These are phyloP conservation scores for Lamproptera curius DNA, from an alignment of 2,888 invertebrate genomes.

Conservation along the genomic window DNA sequence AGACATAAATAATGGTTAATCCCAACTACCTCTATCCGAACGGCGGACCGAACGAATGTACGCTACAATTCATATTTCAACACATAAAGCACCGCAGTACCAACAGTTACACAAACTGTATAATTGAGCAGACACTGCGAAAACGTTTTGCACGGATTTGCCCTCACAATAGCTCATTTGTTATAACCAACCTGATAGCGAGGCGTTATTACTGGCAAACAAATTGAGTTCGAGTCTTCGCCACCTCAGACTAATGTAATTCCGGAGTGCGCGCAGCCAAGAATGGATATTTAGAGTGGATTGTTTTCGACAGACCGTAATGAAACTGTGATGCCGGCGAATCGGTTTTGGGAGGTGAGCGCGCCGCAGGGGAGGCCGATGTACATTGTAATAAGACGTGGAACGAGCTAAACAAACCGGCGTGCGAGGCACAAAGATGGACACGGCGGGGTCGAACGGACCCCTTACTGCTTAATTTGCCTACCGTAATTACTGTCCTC, in stretches of 20 bases:
- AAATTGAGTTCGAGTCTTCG: constrained; percentile 78
- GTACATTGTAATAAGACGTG: constrained; percentile 76
- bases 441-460: constrained; percentile 57
- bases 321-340: constrained; percentile 75
- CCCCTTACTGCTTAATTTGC: constrained; percentile 79
- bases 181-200: constrained; percentile 73
- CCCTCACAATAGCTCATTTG: constrained; percentile 76
- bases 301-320: constrained; percentile 79
- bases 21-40: constrained; percentile 5
- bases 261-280: constrained; percentile 73
- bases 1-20: constrained; percentile 10
- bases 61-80: constrained; percentile 16
- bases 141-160: constrained; percentile 69
- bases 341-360: constrained; percentile 73
- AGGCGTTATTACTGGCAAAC: constrained; percentile 74
- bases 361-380: constrained; percentile 73
- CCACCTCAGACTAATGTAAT: constrained; percentile 79
- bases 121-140: constrained; percentile 63
- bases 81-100: constrained; percentile 15
- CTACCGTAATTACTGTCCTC: constrained; percentile 80
- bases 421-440: constrained; percentile 66
- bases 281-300: constrained; percentile 79
- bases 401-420: constrained; percentile 76
- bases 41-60: constrained; percentile 1
- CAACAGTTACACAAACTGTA: constrained; percentile 37